Base-by-base conservation (phyloP, 2,888 invertebrate genomes). In the Heliconius cydno region DNA sequence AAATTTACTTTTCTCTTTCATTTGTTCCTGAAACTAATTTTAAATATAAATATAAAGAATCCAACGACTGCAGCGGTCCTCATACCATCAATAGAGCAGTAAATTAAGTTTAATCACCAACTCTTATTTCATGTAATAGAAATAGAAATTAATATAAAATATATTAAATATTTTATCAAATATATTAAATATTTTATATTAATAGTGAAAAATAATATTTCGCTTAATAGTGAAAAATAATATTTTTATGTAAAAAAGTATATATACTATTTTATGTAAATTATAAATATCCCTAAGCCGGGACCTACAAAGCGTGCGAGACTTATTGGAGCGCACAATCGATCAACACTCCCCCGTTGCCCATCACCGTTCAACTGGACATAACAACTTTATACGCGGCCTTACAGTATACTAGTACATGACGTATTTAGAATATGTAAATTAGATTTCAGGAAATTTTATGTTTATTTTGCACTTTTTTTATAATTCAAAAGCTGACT, bases 281-380 rank as follows among this genome's bases (percentile, higher is more conserved):
- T 41, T 75, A 75, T 79, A 74, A 74, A 74, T 68, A 60, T 68
- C 41, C 70, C 70, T 70, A 67, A 60, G 57, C 57, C 52, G n/a
- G 52, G 77, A n/a, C 67, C 72, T 41, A 67, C 22, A 78, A 71
- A 76, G 41, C 70, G 76, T 82, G 79, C 67, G 28, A 77, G 77
- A 79, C 70, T 81, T 79, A 82, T 73, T 82, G 78, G 81, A 82
- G 82, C 82, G 78, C 77, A 78, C 72, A 81, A 82, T 82, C 82
- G 79, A 82, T 82, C 81, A 81, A 65, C 79, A 75, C 75, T 75
- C 25, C 65, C 70, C 75, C 72, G 82, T 66, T 73, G 81, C 79
- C 72, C 72, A 75, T 79, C 82, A 78, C 76, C 76, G 77, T 73
- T 82, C 81, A 74, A 25, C 72, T 73, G 77, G 68, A 81, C 46